These are phyloP conservation scores for Pseudoips prasinana DNA, from an alignment of 2,888 invertebrate genomes.

Conservation along the genomic window DNA sequence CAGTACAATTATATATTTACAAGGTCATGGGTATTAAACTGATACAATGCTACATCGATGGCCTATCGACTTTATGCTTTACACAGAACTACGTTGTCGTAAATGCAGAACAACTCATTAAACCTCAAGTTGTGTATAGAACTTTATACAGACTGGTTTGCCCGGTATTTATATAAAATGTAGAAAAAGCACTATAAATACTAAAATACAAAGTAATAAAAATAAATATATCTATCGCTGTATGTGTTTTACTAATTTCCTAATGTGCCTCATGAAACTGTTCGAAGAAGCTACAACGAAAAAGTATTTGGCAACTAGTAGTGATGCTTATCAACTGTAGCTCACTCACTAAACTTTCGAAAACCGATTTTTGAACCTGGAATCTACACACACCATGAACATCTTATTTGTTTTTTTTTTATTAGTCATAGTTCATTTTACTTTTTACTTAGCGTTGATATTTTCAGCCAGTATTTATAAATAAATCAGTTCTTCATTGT, in stretches of 20 bases:
- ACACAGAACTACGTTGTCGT: slow-evolving; percentile 55
- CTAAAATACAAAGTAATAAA: slow-evolving; percentile 56
- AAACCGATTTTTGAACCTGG: slow-evolving; percentile 65
- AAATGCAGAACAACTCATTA: slow-evolving; percentile 63
- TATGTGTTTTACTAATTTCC: slow-evolving; percentile 59
- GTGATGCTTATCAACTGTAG: slow-evolving; percentile 68
- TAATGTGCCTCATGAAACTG: slow-evolving; percentile 67
- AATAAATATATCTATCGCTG: slow-evolving; percentile 73
- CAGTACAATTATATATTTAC: slow-evolving; percentile 75
- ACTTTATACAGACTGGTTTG: slow-evolving; percentile 33
- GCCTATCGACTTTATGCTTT: slow-evolving; percentile 31
- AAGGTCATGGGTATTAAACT: slow-evolving; percentile 56
- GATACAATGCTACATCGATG: slow-evolving; percentile 39
- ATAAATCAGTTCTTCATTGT: slow-evolving; percentile 44
- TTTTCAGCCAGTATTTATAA: slow-evolving; percentile 33
- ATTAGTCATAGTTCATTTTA: slow-evolving; percentile 1
- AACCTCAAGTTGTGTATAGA: slow-evolving; percentile 22
- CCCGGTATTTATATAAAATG: slow-evolving; percentile 35
- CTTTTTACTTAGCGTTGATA: slow-evolving; percentile 7
- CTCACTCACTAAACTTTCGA: slow-evolving; percentile 60
- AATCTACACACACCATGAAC: slow-evolving; percentile 59
- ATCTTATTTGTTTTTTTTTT: slow-evolving; percentile 31
- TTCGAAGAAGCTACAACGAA: slow-evolving; percentile 60
- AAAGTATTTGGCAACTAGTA: slow-evolving; percentile 78
- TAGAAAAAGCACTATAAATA: slow-evolving; percentile 46